Conservation (phyloP, 2,888 invertebrate species). For the Theodoxus fluviatilis region DNA sequence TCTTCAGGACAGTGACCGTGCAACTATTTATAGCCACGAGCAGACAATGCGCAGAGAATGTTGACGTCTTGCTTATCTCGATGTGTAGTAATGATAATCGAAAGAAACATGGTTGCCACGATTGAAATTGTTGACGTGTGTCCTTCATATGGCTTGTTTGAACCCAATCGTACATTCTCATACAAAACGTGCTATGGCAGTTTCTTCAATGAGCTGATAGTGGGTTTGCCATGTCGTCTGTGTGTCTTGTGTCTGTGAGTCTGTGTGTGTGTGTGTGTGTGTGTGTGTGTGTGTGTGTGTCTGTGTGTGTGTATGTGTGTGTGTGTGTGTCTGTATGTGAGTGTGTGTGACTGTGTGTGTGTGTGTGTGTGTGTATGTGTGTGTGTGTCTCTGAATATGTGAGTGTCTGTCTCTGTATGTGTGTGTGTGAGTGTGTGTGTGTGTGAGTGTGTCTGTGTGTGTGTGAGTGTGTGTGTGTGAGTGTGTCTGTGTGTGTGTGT, state of each 20-base stretch:
- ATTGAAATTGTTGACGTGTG: too few relatives aligned
- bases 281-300: slow-evolving; percentile 23
- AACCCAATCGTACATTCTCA: too few relatives aligned
- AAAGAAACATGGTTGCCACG: too few relatives aligned
- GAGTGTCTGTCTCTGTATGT: background rate
- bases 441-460: slow-evolving; percentile 11
- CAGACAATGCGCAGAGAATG: too few relatives aligned
- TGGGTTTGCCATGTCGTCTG: background rate
- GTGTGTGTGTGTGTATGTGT: slow-evolving; percentile 18
- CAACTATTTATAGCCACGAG: too few relatives aligned
- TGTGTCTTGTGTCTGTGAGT: slow-evolving; percentile 9
- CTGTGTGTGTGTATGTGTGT: background rate
- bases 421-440: slow-evolving; percentile 17
- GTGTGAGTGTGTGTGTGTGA: slow-evolving; percentile 1
- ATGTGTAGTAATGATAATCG: too few relatives aligned
- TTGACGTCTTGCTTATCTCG: too few relatives aligned
- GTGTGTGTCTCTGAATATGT: slow-evolving; percentile 1
- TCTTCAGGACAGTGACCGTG: too few relatives aligned
- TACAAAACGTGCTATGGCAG: too few relatives aligned
- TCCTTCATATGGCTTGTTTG: too few relatives aligned
- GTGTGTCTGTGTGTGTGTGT: slow-evolving; percentile 11
- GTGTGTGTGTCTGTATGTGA: background rate
- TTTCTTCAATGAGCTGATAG: too few relatives aligned
- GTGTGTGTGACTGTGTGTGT: background rate
- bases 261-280: slow-evolving; percentile 19